Conservation (phyloP, 2,797 vertebrate species). For the Arvicola amphibius region DNA sequence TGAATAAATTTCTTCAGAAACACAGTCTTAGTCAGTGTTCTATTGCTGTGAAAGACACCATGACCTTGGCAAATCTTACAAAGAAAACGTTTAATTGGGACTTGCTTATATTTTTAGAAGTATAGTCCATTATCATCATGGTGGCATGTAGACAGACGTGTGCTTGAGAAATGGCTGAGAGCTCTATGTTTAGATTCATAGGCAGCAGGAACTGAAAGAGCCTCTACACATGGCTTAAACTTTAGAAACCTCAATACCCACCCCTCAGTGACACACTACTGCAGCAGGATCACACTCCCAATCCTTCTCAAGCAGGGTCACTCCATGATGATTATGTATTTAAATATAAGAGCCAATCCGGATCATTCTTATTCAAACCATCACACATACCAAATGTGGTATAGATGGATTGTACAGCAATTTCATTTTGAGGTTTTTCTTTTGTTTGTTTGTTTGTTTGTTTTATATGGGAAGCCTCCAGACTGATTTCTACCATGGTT, state of each 20-base stretch:
- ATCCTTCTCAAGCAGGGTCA: background rate
- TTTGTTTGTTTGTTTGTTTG: background rate
- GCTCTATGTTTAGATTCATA: background rate
- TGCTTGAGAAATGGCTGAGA: background rate
- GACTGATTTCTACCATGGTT: background rate
- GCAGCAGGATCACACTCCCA: background rate
- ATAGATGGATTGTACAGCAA: background rate
- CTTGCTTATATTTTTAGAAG: background rate
- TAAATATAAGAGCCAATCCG: background rate
- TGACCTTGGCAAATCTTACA: background rate
- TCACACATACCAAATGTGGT: background rate
- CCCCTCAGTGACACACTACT: background rate
- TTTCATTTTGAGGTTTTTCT: background rate
- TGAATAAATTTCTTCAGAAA: background rate
- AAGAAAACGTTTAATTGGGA: background rate
- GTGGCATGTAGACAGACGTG: background rate
- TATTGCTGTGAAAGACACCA: background rate
- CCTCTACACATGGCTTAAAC: too few species aligned
- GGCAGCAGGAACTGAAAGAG: background rate
- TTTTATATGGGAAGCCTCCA: background rate
- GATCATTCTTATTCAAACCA: background rate
- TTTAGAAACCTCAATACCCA: background rate
- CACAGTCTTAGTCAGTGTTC: background rate
- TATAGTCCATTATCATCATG: background rate
- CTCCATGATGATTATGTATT: background rate